Conservation (phyloP, 2,113 vertebrate species). For the Bolborhynchus lineola region DNA sequence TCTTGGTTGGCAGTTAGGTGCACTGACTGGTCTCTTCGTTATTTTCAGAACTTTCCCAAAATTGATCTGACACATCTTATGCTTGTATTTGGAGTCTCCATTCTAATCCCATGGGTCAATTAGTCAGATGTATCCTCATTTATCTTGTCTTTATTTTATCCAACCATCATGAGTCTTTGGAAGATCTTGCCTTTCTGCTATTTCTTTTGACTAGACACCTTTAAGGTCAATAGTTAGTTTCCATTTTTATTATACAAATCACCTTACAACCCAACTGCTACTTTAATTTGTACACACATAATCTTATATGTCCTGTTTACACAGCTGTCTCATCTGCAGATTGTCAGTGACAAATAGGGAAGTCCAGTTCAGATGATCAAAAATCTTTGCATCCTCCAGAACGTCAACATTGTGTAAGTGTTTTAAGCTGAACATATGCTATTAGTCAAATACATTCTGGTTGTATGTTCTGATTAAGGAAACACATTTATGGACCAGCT, state of each 20-base stretch:
- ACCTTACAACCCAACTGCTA: not conserved
- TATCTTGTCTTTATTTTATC: not conserved
- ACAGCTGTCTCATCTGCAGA: not conserved
- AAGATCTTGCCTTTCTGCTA: not conserved
- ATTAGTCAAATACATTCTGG: not conserved
- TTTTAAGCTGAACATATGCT: not conserved
- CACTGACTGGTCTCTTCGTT: not conserved
- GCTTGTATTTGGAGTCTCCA: not conserved
- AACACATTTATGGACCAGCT: not conserved
- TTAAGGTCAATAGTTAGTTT: not conserved
- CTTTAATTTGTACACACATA: not conserved
- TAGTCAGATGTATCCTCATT: not conserved
- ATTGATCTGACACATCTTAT: not conserved
- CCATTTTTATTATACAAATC: not conserved
- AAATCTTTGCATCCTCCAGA: not conserved
- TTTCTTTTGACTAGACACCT: not conserved
- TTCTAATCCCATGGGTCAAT: not conserved
- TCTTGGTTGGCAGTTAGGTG: not conserved
- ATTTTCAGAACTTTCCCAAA: not conserved
- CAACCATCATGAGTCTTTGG: not conserved
- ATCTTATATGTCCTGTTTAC: not conserved
- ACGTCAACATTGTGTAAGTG: not conserved
- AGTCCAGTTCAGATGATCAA: not conserved
- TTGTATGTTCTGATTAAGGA: not conserved
- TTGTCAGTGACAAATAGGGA: not conserved